Conservation (phyloP, 23 tunicate genomes). For the Ciona savignyi region DNA sequence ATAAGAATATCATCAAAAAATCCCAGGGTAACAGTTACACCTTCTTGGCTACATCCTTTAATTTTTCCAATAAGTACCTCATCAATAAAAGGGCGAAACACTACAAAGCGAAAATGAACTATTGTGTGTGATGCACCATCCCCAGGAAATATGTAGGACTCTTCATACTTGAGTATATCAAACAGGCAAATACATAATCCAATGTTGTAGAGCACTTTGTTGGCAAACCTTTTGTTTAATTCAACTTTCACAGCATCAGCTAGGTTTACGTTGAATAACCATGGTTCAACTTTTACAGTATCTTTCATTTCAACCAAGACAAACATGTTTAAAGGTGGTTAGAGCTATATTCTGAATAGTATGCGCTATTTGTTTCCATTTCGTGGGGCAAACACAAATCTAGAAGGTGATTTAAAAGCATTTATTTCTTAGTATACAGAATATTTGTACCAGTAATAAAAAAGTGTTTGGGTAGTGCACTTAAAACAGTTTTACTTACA, state of each 20-base stretch:
- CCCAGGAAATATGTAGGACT: slow-evolving; percentile 86
- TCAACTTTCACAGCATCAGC: slow-evolving; percentile 63
- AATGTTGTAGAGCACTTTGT: slow-evolving; percentile 77
- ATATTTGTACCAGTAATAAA: no score
- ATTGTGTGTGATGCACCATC: slow-evolving; percentile 87
- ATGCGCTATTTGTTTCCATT: no score
- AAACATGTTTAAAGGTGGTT: no score
- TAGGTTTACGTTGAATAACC: slow-evolving; percentile 57
- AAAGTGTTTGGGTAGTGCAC: no score
- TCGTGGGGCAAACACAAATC: no score
- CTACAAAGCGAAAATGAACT: slow-evolving; percentile 74
- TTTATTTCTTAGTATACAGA: no score
- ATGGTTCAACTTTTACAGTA: slow-evolving; percentile 74
- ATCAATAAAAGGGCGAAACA: slow-evolving; percentile 91
- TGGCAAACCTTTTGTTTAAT: slow-evolving; percentile 71
- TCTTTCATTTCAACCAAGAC: slow-evolving; percentile 60
- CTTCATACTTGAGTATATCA: slow-evolving; percentile 79
- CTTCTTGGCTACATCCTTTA: slow-evolving; percentile 75
- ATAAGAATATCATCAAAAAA: slow-evolving; percentile 82
- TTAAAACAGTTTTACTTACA: no score
- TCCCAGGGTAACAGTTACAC: slow-evolving; percentile 75
- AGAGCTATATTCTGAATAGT: no score
- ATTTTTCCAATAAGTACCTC: slow-evolving; percentile 93
- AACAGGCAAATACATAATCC: slow-evolving; percentile 89
- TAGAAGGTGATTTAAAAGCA: no score